Evolutionary conservation across 2,888 invertebrate species (phyloP).

Genomic region (Brachyopa scutellaris): DNA sequence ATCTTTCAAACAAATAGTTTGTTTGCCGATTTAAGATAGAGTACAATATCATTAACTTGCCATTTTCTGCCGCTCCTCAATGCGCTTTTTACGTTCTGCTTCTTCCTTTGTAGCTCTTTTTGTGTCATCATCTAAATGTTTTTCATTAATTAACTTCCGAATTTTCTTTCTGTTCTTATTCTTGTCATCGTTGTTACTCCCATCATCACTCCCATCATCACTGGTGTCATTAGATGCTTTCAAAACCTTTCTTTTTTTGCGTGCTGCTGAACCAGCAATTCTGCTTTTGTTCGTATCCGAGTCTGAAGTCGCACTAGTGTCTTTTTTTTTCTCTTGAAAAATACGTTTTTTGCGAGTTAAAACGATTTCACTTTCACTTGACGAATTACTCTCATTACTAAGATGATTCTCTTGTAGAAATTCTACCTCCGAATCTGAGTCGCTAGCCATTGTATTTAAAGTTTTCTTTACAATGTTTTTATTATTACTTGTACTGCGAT

Average conservation of each 20-base stretch:
- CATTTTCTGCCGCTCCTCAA: constrained; percentile 93
- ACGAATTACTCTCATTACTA: constrained; percentile 73
- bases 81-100: constrained; percentile 92
- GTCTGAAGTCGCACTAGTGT: constrained; percentile 76
- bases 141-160: constrained; percentile 84
- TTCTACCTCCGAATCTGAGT: constrained; percentile 47
- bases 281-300: constrained; percentile 71
- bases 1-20: no score
- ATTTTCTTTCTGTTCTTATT: constrained; percentile 84
- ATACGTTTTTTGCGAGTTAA: constrained; percentile 77
- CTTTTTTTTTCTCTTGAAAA: constrained; percentile 73
- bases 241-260: constrained; percentile 77
- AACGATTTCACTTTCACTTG: constrained; percentile 79
- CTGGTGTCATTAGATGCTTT: constrained; percentile 75
- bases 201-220: constrained; percentile 71
- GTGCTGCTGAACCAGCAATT: constrained; percentile 57
- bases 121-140: constrained; percentile 90
- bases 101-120: constrained; percentile 95
- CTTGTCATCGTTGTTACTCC: constrained; percentile 75
- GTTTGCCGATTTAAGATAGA: not conserved
- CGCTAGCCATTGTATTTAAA: constrained; percentile 34
- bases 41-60: constrained; percentile 80
- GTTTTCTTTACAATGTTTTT: not conserved
- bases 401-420: constrained; percentile 13
- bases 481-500: not conserved